Evolutionary conservation across 2,113 vertebrate genomes (phyloP).

Genomic region (Anas platyrhynchos): DNA sequence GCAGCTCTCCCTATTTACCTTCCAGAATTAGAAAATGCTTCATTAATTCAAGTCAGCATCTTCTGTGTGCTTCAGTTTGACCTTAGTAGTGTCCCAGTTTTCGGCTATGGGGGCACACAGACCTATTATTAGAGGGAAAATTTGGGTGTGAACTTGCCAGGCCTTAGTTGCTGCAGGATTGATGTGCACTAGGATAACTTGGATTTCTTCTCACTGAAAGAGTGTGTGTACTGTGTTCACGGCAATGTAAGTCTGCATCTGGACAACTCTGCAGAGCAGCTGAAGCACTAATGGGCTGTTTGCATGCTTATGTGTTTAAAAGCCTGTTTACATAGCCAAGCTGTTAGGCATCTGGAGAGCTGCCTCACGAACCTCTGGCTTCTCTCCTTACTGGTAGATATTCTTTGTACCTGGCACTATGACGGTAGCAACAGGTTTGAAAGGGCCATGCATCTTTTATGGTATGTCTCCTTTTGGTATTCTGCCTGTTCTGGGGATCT

Average conservation of each 20-base stretch:
- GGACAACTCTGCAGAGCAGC: not conserved
- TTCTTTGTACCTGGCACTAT: accelerated
- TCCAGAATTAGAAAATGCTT: conserved; percentile 51
- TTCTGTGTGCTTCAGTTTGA: not conserved
- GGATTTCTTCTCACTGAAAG: accelerated
- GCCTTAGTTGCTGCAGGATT: accelerated
- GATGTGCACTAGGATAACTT: accelerated
- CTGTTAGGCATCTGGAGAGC: no score
- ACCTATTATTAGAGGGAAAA: not conserved
- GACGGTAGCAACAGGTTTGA: not conserved
- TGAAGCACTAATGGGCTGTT: not conserved
- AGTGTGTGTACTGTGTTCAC: accelerated
- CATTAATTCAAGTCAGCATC: conserved; percentile 30
- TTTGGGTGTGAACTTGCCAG: not conserved
- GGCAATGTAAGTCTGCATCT: accelerated
- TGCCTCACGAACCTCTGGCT: accelerated
- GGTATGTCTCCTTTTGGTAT: no score
- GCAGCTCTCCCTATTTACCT: conserved; percentile 37
- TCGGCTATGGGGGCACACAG: not conserved
- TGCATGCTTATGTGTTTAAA: not conserved
- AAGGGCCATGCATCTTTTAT: not conserved
- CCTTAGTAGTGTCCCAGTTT: conserved; percentile 37
- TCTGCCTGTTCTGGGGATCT: not conserved
- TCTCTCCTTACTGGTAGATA: accelerated
- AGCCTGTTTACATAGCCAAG: no score